A percentile compares a stretch with the other conserved stretches of the same genome.
These are phyloP conservation scores for Cyprinella venusta DNA, from an alignment of 2,797 vertebrate genomes.

Conservation along the genomic window DNA sequence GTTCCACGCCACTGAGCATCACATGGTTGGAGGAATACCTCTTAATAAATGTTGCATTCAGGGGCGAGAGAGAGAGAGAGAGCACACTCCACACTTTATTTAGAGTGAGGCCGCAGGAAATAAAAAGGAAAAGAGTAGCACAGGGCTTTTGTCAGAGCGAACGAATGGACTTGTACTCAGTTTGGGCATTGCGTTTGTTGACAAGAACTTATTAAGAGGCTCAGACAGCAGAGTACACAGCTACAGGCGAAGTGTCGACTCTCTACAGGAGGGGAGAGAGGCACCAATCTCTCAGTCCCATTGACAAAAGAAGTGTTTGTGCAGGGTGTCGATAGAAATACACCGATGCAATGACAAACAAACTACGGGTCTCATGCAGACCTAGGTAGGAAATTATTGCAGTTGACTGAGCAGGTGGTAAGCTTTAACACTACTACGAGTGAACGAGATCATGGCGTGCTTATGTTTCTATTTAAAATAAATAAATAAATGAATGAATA, in stretches of 20 bases:
- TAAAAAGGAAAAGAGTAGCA: conserved; percentile 52
- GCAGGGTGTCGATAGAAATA: conserved; percentile 59
- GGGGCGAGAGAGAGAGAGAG: conserved; percentile 41
- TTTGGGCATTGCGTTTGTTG: conserved; percentile 68
- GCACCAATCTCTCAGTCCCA: conserved; percentile 22
- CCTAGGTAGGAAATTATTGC: not conserved
- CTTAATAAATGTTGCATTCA: conserved; percentile 74
- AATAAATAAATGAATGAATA: not conserved
- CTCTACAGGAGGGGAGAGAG: conserved; percentile 46
- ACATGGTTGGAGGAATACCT: conserved; percentile 72
- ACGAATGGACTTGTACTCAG: conserved; percentile 62
- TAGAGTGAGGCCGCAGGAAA: conserved; percentile 60
- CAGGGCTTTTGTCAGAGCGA: conserved; percentile 16
- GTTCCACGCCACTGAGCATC: conserved; percentile 68
- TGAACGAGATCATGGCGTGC: not conserved
- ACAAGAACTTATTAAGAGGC: conserved; percentile 71
- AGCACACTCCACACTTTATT: conserved; percentile 62
- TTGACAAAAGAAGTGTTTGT: conserved; percentile 40
- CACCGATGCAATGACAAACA: conserved; percentile 52
- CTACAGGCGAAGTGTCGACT: conserved; percentile 65
- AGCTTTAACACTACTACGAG: not conserved
- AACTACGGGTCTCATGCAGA: conserved; percentile 22
- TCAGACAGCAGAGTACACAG: conserved; percentile 64
- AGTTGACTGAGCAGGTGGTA: not conserved
- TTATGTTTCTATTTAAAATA: not conserved